Evolutionary conservation across 2,797 vertebrate genomes (phyloP), one percentile per base, ranked within the genome.

Genomic region (Melopsittacus undulatus): DNA sequence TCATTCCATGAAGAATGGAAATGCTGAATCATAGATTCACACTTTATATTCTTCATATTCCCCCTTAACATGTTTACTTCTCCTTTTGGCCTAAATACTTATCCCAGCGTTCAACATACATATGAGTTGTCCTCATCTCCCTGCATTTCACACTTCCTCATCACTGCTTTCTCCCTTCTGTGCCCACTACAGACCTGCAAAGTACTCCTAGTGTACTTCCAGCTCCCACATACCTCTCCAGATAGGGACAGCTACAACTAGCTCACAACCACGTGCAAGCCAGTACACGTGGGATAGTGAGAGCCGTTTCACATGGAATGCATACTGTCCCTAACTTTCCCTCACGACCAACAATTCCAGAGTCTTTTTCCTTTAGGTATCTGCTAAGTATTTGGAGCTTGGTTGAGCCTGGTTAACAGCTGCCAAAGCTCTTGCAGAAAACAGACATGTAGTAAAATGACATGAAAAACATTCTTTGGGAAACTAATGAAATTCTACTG

Each of bases 201-300:
- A 66, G 59, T 9, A 11, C 38, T 23, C 19, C 52, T 64, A 57
- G 64, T 10, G 21, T 46, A 46, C 21, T 46, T 46, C 46, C 46
- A 56, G 63, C 13, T n/a, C n/a, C 34, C 18, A 30, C 40, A 36
- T 13, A 40, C 29, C 23, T 30, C 52, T 63, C 36, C 57, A 59
- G 4, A 7, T 2, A 34, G 59, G 54, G 27, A 7, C 13, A 57
- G 29, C 36, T 46, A 13, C 29, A 84, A 24, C 1, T 13, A 21
- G 17, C 15, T 66, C n/a, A 43, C 36, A 66, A 24, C 54, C 32
- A 24, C 0, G 1, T 9, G 17, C 32, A 38, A 20, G 8, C 32
- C 26, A 11, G 17, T 30, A 13, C 0, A 7, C 1, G 0, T 22
- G 23, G 46, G 36, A 59, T 26, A 43, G n/a, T 67, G 68, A 83